Percentiles rank a stretch among this genome's conserved stretches.
These are phyloP conservation scores for Enteromius unitaeniatus DNA, from an alignment of 2,797 vertebrate species.

Conservation along the genomic window DNA sequence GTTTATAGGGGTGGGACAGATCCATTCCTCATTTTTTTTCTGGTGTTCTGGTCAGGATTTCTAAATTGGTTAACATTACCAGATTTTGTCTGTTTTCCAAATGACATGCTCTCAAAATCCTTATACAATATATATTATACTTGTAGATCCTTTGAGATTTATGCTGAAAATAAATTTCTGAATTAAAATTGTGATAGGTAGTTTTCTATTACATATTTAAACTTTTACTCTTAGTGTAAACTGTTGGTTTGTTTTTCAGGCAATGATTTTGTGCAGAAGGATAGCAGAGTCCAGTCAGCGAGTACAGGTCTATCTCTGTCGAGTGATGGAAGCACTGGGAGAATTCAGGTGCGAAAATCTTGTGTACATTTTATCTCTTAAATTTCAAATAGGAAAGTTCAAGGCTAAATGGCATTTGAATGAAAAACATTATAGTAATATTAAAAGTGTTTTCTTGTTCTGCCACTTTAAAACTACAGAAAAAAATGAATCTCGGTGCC, in stretches of 20 bases:
- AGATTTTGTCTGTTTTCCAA: not conserved
- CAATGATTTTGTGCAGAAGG: constrained; percentile 87
- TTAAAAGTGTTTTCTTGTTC: not conserved
- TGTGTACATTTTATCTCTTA: not conserved
- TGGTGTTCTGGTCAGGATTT: not conserved
- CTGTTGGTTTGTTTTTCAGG: constrained; percentile 69
- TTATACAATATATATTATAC: not conserved
- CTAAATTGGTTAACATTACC: not conserved
- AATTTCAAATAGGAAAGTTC: not conserved
- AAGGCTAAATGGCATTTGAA: not conserved
- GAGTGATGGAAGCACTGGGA: constrained; percentile 86
- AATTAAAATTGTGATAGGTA: not conserved
- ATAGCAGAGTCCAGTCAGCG: constrained; percentile 86
- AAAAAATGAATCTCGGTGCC: not conserved
- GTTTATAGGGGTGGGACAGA: not conserved
- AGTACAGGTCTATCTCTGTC: constrained; percentile 86
- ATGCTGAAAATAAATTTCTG: not conserved
- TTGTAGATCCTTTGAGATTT: not conserved
- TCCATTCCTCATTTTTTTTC: not conserved
- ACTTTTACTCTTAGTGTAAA: not conserved
- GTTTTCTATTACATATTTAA: not conserved
- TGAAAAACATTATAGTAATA: not conserved
- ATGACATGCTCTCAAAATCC: not conserved
- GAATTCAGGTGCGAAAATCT: constrained; percentile 79
- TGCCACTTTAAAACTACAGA: not conserved